Evolutionary conservation across 2,888 invertebrate genomes (phyloP), one percentile per base, ranked within the genome.

Genomic region (Agapetus fuscipes): DNA sequence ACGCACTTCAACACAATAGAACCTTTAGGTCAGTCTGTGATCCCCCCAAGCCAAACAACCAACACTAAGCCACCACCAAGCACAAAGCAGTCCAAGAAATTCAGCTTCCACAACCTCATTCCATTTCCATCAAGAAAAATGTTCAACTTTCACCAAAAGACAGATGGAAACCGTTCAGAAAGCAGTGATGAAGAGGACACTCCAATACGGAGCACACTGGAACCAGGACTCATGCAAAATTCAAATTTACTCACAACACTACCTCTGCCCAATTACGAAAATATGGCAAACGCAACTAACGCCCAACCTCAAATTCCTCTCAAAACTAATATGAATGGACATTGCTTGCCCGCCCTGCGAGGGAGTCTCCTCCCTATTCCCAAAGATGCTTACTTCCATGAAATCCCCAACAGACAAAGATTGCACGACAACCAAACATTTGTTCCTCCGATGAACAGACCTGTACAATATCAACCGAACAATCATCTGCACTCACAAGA

Each of bases 351-450:
- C 27, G 46, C 25, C 32, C 46, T 27, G 45, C 50, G 39, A 46
- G 49, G 17, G 31, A 50, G 27, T 43, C 43, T 62, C 13, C 46
- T 61, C 0, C 61, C 71, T 52, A 62, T 74, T 35, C 75, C 75
- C 9, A 75, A 74, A 59, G 75, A 75, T 55, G 75, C 75, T 1
- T 75, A 75, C 52, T 75, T 75, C 50, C 75, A 75, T 49, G 74
- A 75, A 39, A 62, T 75, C 25, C 69, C 75, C 1, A 72, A 72
- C 53, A 60, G 70, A 32, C 67, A 43, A 27, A 32, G 43, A 25
- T 39, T 45, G n/a, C 41, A 43, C 7, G 42, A 48, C 20, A 40
- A 26, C 12, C 43, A 56, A 30, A 48, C 66, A 62, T 47, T 52
- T 53, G 32, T 56, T 57, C 3, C 52, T 57, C 51, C 17, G 7